Base-by-base conservation (phyloP, 37 sponge, comb jelly and placozoan species). In the Spongilla lacustris region DNA sequence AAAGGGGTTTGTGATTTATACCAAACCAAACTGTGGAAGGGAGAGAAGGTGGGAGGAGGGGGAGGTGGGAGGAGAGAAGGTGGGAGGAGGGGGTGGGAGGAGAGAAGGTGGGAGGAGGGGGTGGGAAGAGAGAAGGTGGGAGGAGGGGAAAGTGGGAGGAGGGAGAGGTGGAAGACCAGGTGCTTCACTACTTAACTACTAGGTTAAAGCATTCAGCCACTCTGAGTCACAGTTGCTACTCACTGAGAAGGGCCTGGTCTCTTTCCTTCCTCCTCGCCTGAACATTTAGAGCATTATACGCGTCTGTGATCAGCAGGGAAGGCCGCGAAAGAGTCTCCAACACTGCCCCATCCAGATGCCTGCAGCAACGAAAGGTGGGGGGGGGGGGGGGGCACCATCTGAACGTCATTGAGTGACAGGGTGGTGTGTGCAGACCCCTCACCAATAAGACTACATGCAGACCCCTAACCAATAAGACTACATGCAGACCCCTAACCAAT, bases 271-370 rank as follows among this genome's bases (percentile, higher is more conserved):
- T 88, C 46, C 95, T 90, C 31, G 94, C 95, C 79, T 93, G 98
- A 35, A 88, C 87, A 50, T 80, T 91, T 41, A 93, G 85, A 36
- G 99, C 96, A 86, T 95, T 99, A 84, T 92, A 94, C 30, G 99
- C 85, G 69, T 97, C 99, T 17, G 96, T 99, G 37, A 99, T 97
- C 73, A 99, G 88, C 4, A 99, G 88, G 85, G 90, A 95, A 28
- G 99, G 99, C 68, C 95, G 49, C 27, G 92, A 84, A 17, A 98
- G 91, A 48, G 88, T 71, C 77, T 98, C 98, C 73, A 98, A 74
- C 69, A 96, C 89, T 48, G 98, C 96, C 46, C 98, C 96, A 89
- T 98, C 96, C 48, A 98, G 79, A 84, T 98, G 98, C 74, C 98
- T 96, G 58, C 10, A 41, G n/a, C 25, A 29, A 0, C 5, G 22